A percentile compares a stretch with the other conserved stretches of the same genome.
These are phyloP conservation scores for Plotosus lineatus DNA, from an alignment of 2,113 vertebrate genomes.

Conservation along the genomic window DNA sequence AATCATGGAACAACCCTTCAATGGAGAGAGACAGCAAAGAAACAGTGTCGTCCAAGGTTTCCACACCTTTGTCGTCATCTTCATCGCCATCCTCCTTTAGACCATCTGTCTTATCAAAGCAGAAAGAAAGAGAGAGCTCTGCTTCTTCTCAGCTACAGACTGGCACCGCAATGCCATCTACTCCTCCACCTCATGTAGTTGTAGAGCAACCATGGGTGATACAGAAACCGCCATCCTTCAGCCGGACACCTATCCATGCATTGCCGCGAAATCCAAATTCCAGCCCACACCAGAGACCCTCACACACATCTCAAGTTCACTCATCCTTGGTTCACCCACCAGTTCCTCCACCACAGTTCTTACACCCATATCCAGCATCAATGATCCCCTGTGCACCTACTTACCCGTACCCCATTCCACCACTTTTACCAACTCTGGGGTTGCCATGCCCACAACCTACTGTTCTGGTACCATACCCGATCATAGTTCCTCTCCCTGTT, in stretches of 20 bases:
- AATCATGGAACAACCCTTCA: constrained; percentile 88
- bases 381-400: constrained; percentile 86
- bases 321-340: constrained; percentile 81
- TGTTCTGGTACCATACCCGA: constrained; percentile 91
- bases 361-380: constrained; percentile 75
- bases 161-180: constrained; percentile 46
- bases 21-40: constrained; percentile 82
- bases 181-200: constrained; percentile 64
- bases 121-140: constrained; percentile 78
- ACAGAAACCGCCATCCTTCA: constrained; percentile 85
- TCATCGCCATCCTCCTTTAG: constrained; percentile 77
- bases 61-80: constrained; percentile 79
- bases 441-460: constrained; percentile 90
- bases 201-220: constrained; percentile 78
- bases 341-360: constrained; percentile 83
- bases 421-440: constrained; percentile 87
- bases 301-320: constrained; percentile 84
- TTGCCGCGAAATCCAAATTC: constrained; percentile 84
- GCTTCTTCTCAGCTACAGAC: constrained; percentile 66
- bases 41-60: constrained; percentile 79
- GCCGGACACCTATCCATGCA: constrained; percentile 83
- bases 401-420: constrained; percentile 87
- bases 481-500: constrained; percentile 90
- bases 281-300: constrained; percentile 88
- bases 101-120: constrained; percentile 81